A percentile compares a stretch with the other conserved stretches of the same genome.
Evolutionary conservation across 2,113 vertebrate genomes (phyloP).

Genomic region (Cottus gobio): DNA sequence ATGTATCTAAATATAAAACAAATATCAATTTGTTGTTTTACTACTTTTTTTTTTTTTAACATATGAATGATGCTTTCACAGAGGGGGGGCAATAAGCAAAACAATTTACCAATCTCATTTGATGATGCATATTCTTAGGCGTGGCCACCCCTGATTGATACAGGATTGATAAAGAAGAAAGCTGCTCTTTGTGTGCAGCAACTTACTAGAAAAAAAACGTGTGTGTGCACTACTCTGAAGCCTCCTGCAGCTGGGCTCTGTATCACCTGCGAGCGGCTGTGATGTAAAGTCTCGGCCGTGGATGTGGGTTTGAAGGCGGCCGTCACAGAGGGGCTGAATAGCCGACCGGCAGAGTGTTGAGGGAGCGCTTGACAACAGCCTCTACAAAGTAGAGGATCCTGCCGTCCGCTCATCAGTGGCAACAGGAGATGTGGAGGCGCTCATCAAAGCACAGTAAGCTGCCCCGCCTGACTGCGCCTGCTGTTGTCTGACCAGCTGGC

Average conservation of each 20-base stretch:
- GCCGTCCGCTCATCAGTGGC: conserved; percentile 38
- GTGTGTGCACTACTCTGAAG: background rate
- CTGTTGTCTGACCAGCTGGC: conserved; percentile 67
- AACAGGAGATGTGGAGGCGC: conserved; percentile 45
- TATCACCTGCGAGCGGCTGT: conserved; percentile 10
- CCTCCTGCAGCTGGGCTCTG: background rate
- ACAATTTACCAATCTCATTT: too few species aligned
- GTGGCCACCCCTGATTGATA: background rate
- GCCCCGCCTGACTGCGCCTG: conserved; percentile 54
- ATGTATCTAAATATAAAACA: background rate
- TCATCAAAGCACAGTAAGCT: conserved; percentile 66
- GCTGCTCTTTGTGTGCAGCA: background rate
- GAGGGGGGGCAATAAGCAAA: too few species aligned
- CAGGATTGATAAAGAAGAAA: background rate
- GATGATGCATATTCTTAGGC: too few species aligned
- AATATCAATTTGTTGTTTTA: too few species aligned
- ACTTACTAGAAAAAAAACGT: too few species aligned
- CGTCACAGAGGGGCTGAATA: conserved; percentile 38
- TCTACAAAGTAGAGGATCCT: conserved; percentile 46
- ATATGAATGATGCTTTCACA: too few species aligned
- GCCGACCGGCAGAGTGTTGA: conserved; percentile 37
- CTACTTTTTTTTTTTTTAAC: too few species aligned
- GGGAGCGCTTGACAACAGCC: conserved; percentile 50
- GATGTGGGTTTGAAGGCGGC: conserved; percentile 24
- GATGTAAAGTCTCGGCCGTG: conserved; percentile 21